Base-by-base conservation (phyloP, 1,140 invertebrate species). In the Goniozus legneri region DNA sequence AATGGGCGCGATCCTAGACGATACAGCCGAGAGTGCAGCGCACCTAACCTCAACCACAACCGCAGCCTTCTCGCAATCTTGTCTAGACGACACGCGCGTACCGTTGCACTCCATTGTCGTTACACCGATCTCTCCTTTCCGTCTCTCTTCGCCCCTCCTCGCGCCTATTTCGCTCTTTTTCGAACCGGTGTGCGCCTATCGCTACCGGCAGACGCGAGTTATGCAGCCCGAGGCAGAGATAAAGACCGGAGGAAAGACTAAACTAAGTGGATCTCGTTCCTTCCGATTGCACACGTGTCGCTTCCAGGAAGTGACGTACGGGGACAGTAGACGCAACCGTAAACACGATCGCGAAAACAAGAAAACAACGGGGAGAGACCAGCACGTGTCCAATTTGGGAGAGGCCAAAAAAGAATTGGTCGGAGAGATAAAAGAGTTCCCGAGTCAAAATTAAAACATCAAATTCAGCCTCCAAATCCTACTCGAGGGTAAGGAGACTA, bases 21-120 rank as follows among this genome's bases (percentile, higher is more conserved):
- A 31, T 34, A 24, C 27, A 32, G 44, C 30, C 44, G 47, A 38
- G 47, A 12, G 34, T 14, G 34, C 37, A 40, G 48, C 44, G 40
- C 41, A 41, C 36, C 35, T 16, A 55, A 50, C 42, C 32, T 42
- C 32, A 49, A 36, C 21, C 39, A 22, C 54, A 48, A 53, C 47
- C 52, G 31, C 49, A 44, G 55, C 27, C 50, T 55, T 54, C 53
- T 58, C 49, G 46, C 51, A 60, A 62, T 62, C 60, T 62, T 52
- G 60, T 62, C 60, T 62, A 60, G 60, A 62, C 60, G 42, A 32
- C 32, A 52, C 49, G 54, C 54, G 40, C 36, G 47, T 24, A 22
- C 43, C 35, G 8, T 30, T 52, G 34, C 10, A 12, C n/a, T 14
- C 31, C 8, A n/a, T 22, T 32, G 19, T 8, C 30, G 38, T 16